Evolutionary conservation across 2,888 invertebrate species (phyloP), one percentile per base, ranked within the genome.

Genomic region (Rhyacophila evoluta): DNA sequence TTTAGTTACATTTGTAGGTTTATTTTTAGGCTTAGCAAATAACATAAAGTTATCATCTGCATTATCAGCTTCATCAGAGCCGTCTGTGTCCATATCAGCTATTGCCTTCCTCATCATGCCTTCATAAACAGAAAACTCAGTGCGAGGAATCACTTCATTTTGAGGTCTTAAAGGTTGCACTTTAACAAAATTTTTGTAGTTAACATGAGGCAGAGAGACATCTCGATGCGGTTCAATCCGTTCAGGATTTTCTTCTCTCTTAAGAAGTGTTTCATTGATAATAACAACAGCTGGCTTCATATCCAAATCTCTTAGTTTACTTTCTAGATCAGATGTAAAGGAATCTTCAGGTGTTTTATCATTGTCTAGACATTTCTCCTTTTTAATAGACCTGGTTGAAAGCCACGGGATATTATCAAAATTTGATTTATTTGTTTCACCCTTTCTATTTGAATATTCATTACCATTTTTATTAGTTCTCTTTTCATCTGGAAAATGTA

Each of bases 151-250:
- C 1, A 80, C 69, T 73, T 70, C 39, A 27, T 29, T 71, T 55
- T 76, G 77, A 1, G 70, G 36, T 29, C 71, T 76, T 11, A 77
- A 33, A 12, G 82, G 82, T 38, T 79, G 73, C 1, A 81, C 79
- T 74, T 82, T 82, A 1, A 74, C 28, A 41, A 82, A 82, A 25
- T 80, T 80, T 73, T 82, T 82, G 12, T 81, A 82, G 68, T 82
- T 81, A 33, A 19, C 19, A 5, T 19, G 55, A 0, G 55, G 8
- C 10, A 3, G 27, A 12, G 29, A 29, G 11, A 71, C 15, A 5
- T 11, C 12, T 19, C 36, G 19, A 36, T 10, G n/a, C n/a, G 4
- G 2, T 37, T 41, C 55, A 25, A 11, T 36, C n/a, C 8, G 2
- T 10, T 25, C 15, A 3, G 15, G 28, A 10, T 29, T 39, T 28